Percentiles rank a stretch among this genome's conserved stretches.
These are phyloP conservation scores for Drosophila dives DNA, from an alignment of 2,888 invertebrate genomes.

Conservation along the genomic window DNA sequence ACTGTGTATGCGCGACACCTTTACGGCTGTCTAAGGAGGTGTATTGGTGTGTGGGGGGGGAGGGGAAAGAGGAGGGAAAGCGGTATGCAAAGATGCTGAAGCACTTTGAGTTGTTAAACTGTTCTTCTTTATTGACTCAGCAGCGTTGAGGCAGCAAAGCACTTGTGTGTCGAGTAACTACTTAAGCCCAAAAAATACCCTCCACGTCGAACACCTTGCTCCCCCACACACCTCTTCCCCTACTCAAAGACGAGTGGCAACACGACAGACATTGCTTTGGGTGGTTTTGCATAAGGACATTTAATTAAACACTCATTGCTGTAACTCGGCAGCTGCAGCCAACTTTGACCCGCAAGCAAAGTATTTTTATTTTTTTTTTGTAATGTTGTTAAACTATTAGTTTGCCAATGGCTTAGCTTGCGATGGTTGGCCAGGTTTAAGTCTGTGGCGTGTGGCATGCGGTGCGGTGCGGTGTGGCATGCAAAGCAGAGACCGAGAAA, in stretches of 20 bases:
- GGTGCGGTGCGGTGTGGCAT: constrained; percentile 2
- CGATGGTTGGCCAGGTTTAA: background rate
- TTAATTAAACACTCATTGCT: constrained; percentile 58
- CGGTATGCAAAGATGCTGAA: constrained; percentile 16
- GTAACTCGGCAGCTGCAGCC: constrained; percentile 6
- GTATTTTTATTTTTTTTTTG: background rate
- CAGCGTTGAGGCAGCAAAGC: constrained; percentile 13
- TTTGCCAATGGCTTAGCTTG: constrained; percentile 20
- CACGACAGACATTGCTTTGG: constrained; percentile 14
- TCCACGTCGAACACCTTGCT: background rate
- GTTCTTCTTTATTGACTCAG: constrained; percentile 32
- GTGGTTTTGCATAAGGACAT: constrained; percentile 43
- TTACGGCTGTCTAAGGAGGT: constrained; percentile 10
- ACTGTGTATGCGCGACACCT: background rate
- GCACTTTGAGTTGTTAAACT: constrained; percentile 31
- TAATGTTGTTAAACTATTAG: constrained; percentile 36
- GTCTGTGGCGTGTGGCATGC: background rate
- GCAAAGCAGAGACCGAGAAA: constrained; percentile 10
- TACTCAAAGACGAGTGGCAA: background rate
- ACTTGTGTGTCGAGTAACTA: constrained; percentile 28
- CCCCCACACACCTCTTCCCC: too few relatives aligned
- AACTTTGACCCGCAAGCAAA: constrained; percentile 22
- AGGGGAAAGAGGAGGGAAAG: background rate
- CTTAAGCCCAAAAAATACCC: constrained; percentile 26
- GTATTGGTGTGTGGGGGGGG: background rate